Base-by-base conservation (phyloP, 2,888 invertebrate genomes). In the Tineola bisselliella region DNA sequence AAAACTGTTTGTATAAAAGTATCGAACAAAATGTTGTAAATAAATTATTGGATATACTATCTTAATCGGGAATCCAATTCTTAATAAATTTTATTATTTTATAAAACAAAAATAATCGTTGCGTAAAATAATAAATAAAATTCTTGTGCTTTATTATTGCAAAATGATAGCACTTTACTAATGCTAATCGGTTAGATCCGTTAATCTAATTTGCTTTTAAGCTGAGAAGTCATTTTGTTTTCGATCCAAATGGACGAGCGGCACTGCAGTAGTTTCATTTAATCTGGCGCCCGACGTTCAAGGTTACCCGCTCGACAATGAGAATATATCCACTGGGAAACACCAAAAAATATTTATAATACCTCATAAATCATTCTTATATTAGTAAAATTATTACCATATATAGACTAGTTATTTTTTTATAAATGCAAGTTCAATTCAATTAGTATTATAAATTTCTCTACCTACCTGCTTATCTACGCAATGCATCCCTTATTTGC, bases 261-360 rank as follows among this genome's bases (percentile, higher is more conserved):
- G 25, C 54, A 54, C 12, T 54, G 19, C 54, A 54, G 54, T 54
- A 54, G 54, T 54, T 54, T 18, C 17, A 54, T 54, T 15, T 54
- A 54, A 54, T 19, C 25, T 54, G 54, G 54, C 54, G 54, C 54
- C 54, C 19, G 54, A 54, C 25, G 25, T 25, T 19, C 54, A 54
- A 54, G 54, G 54, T 54, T 18, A 12, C 8, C 25, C n/a, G 54
- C 6, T 15, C 48, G 48, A 17, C 48, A 48, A 48, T 48, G 48
- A 48, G 48, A 48, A 43, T n/a, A 25, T 38, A 48, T 48, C 48
- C 48, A 15, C 48, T 3, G 13, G 15, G 5, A 48, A 17, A 8
- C 15, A 3, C 12, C 3, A 3, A 5, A 13, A 12, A n/a, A 43
- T 43, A 12, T n/a, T n/a, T n/a, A 6, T 3, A 13, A 43, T 43